Conservation (phyloP, 2,797 vertebrate species). For the Peromyscus nudipes region DNA sequence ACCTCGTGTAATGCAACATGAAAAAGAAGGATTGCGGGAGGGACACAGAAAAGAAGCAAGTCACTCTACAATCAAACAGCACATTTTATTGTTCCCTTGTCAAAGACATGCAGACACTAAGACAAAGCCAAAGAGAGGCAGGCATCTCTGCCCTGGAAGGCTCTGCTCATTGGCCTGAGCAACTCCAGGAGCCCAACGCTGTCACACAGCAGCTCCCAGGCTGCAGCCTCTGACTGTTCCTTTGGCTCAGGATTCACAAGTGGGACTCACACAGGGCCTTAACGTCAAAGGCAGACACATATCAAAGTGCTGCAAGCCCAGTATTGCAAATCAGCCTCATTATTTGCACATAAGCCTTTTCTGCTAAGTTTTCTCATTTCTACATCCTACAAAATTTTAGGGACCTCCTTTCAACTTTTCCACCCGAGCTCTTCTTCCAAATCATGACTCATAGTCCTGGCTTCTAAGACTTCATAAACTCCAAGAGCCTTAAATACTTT, state of each 20-base stretch:
- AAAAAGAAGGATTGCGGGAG: slow-evolving; percentile 63
- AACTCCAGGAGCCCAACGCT: background rate
- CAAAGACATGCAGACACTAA: slow-evolving; percentile 25
- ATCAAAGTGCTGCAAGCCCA: slow-evolving; percentile 63
- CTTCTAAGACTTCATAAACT: slow-evolving; percentile 34
- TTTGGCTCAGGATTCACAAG: slow-evolving; percentile 62
- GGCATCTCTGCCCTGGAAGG: slow-evolving; percentile 43
- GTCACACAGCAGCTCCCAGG: background rate
- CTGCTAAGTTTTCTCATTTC: slow-evolving; percentile 33
- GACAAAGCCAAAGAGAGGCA: slow-evolving; percentile 13
- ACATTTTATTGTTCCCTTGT: slow-evolving; percentile 58
- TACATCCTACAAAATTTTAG: slow-evolving; percentile 72
- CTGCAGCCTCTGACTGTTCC: slow-evolving; percentile 67
- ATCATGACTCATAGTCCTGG: background rate
- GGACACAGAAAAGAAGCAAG: slow-evolving; percentile 15
- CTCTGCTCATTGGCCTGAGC: background rate
- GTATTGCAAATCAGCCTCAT: slow-evolving; percentile 66
- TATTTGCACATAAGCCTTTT: slow-evolving; percentile 40
- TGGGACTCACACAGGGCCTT: slow-evolving; percentile 52
- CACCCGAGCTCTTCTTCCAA: background rate
- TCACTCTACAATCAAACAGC: slow-evolving; percentile 39
- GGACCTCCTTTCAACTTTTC: slow-evolving; percentile 75
- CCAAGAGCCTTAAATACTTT: slow-evolving; percentile 20
- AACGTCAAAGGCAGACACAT: slow-evolving; percentile 67
- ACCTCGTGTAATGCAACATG: slow-evolving; percentile 49